Conservation (phyloP, 2,113 vertebrate species). For the Oplegnathus fasciatus region DNA sequence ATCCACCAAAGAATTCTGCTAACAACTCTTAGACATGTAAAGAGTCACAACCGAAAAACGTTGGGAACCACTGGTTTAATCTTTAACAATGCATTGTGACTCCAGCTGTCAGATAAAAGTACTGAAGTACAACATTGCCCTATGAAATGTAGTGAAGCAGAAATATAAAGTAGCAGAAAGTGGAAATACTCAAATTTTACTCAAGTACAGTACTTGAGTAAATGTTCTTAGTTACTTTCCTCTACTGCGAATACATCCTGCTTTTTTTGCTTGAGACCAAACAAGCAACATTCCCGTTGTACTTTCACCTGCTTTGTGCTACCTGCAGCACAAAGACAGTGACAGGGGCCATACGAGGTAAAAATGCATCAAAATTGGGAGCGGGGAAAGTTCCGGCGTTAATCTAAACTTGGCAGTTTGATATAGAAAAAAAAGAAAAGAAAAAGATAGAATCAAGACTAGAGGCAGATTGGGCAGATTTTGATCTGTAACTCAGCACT, state of each 20-base stretch:
- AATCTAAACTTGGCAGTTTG: conserved; percentile 63
- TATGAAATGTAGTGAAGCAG: neutral
- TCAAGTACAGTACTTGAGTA: neutral
- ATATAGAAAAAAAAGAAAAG: conserved; percentile 18
- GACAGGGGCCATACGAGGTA: conserved; percentile 15
- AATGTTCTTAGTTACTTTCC: neutral
- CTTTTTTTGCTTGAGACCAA: neutral
- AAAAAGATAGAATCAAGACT: conserved; percentile 68
- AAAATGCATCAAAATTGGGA: conserved; percentile 32
- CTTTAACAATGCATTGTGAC: neutral
- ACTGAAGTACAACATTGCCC: neutral
- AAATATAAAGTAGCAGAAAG: neutral
- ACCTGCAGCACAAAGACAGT: conserved; percentile 30
- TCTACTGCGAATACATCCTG: neutral
- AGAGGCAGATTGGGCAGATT: conserved; percentile 72
- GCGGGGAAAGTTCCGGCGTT: conserved; percentile 31
- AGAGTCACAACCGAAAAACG: too few relatives aligned
- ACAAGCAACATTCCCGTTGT: neutral
- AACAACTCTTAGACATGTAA: neutral
- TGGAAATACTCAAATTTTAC: neutral
- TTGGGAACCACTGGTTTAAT: neutral
- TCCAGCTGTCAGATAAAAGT: neutral
- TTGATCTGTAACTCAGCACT: conserved; percentile 75
- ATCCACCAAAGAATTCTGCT: neutral
- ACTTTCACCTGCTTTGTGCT: neutral